These are phyloP conservation scores for Conomelus anceps DNA, from an alignment of 2,888 invertebrate genomes.

Conservation along the genomic window DNA sequence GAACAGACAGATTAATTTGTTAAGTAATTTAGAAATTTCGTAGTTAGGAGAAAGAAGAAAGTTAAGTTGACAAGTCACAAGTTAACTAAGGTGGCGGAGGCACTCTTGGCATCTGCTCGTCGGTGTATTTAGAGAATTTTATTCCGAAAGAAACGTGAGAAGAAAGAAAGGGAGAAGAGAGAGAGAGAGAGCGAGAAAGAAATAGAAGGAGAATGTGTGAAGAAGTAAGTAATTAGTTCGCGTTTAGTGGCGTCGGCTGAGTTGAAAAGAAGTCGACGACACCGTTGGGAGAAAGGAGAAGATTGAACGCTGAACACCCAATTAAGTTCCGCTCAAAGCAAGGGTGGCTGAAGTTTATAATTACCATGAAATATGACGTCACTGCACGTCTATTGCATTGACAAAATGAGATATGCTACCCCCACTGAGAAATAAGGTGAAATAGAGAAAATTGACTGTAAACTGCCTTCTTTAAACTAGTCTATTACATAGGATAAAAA, in stretches of 20 bases:
- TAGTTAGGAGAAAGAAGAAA: not conserved
- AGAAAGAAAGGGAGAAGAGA: not conserved
- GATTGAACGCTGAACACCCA: not conserved
- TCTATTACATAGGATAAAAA: too few relatives aligned
- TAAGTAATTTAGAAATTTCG: not conserved
- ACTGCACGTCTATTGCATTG: not conserved
- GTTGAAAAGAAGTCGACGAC: not conserved
- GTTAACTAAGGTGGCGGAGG: not conserved
- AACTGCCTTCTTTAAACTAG: too few relatives aligned
- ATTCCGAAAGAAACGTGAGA: not conserved
- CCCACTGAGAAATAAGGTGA: not conserved
- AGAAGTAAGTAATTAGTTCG: not conserved
- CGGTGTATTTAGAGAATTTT: not conserved
- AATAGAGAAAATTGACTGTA: too few relatives aligned
- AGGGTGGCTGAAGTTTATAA: not conserved
- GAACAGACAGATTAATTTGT: not conserved
- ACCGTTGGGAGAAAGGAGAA: not conserved
- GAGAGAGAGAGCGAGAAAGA: not conserved
- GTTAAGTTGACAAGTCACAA: not conserved
- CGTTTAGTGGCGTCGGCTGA: not conserved
- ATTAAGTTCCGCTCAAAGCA: not conserved
- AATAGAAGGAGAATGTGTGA: not conserved
- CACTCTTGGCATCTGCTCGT: not conserved
- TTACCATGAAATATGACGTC: not conserved
- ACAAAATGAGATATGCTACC: too few relatives aligned